Conservation (phyloP, 2,113 vertebrate species). For the Takifugu flavidus region DNA sequence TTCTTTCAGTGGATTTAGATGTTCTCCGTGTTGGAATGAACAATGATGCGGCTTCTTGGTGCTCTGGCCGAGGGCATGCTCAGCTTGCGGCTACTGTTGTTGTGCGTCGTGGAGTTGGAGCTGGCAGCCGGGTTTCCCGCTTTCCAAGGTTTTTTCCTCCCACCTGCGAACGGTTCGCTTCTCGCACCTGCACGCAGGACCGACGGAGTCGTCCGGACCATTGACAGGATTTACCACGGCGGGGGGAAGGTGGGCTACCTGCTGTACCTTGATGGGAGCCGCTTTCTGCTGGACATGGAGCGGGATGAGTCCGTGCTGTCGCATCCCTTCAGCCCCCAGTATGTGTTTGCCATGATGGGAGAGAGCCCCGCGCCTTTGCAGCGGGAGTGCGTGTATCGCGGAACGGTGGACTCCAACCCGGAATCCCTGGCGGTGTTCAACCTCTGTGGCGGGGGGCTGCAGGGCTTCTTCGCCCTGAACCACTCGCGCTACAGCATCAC, state of each 20-base stretch:
- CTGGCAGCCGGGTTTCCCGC: slow-evolving; percentile 34
- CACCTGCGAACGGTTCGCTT: slow-evolving; percentile 67
- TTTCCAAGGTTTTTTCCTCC: slow-evolving; percentile 61
- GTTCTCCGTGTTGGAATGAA: slow-evolving; percentile 50
- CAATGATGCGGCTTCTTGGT: slow-evolving; percentile 58
- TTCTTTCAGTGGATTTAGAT: slow-evolving; percentile 52
- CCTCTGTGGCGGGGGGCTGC: slow-evolving; percentile 85
- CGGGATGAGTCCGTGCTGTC: slow-evolving; percentile 77
- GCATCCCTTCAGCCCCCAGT: slow-evolving; percentile 61
- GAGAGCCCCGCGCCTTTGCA: slow-evolving; percentile 50
- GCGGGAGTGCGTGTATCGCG: slow-evolving; percentile 83
- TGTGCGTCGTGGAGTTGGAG: slow-evolving; percentile 58
- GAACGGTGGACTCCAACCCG: slow-evolving; percentile 85
- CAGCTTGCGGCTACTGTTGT: slow-evolving; percentile 57
- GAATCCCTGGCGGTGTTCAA: slow-evolving; percentile 88
- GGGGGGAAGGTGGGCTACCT: slow-evolving; percentile 90
- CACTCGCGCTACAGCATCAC: slow-evolving; percentile 83
- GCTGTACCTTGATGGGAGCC: slow-evolving; percentile 80
- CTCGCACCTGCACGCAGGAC: slow-evolving; percentile 71
- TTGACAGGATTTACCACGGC: slow-evolving; percentile 87
- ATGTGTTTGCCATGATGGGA: slow-evolving; percentile 57
- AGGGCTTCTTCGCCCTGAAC: slow-evolving; percentile 88
- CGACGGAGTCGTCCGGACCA: slow-evolving; percentile 78
- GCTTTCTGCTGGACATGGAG: slow-evolving; percentile 90
- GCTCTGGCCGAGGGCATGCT: slow-evolving; percentile 50